Percentiles rank a stretch among this genome's conserved stretches.
These are phyloP conservation scores for Philaethria dido DNA, from an alignment of 2,888 invertebrate species.

Conservation along the genomic window DNA sequence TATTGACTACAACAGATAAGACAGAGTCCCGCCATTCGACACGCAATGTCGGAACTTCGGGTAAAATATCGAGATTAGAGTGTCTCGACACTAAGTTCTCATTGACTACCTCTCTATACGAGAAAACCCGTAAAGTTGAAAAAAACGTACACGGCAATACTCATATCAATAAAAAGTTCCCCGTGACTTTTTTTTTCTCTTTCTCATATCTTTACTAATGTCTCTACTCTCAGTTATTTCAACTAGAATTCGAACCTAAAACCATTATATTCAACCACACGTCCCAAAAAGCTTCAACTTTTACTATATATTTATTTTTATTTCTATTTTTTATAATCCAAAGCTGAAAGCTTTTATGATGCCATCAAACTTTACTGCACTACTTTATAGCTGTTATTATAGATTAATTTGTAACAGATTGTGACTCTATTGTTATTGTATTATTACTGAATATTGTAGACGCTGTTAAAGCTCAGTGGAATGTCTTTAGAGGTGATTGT, in stretches of 20 bases:
- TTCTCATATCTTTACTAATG: background rate
- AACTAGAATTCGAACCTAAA: background rate
- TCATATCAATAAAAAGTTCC: too few species aligned
- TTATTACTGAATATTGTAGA: background rate
- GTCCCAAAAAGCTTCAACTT: background rate
- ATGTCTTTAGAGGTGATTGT: background rate
- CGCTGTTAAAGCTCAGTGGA: background rate
- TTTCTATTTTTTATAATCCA: slow-evolving; percentile 7
- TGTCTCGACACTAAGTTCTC: too few species aligned
- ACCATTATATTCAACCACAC: background rate
- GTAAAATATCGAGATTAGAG: too few species aligned
- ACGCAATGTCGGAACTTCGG: too few species aligned
- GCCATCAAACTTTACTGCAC: slow-evolving; percentile 21
- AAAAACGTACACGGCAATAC: too few species aligned
- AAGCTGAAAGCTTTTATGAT: slow-evolving; percentile 23
- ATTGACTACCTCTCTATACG: too few species aligned
- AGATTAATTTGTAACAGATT: slow-evolving; percentile 20
- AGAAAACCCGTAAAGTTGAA: too few species aligned
- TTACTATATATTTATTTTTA: background rate
- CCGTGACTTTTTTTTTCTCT: too few species aligned
- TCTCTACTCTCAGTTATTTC: background rate
- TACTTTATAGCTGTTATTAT: slow-evolving; percentile 12
- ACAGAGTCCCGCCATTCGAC: too few species aligned
- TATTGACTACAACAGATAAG: too few species aligned
- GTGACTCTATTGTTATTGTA: background rate